phyloP scores from a whole-genome alignment of 2,888 invertebrate species.

The Hypomecis punctinalis region DNA sequence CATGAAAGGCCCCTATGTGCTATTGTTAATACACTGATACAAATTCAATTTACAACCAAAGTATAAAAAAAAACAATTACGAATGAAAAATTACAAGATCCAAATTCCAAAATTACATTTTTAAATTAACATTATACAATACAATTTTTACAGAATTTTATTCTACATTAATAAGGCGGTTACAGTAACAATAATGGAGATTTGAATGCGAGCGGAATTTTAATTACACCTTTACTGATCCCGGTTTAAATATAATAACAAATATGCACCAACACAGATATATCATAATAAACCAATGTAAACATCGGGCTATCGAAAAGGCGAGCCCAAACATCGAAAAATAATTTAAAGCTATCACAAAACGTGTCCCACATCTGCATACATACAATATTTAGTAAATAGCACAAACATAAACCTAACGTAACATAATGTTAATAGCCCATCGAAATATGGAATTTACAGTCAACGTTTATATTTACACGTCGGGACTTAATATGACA shows the following conservation, averaged over 20 bases:
- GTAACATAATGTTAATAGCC: slow-evolving; percentile 48
- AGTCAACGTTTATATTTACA: slow-evolving; percentile 60
- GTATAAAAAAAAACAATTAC: slow-evolving; percentile 32
- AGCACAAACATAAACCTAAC: slow-evolving; percentile 45
- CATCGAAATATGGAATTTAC: slow-evolving; percentile 56
- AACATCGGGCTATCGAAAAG: slow-evolving; percentile 58
- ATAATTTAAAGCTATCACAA: slow-evolving; percentile 82
- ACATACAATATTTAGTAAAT: slow-evolving; percentile 46
- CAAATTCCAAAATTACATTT: slow-evolving; percentile 31
- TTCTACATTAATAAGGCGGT: slow-evolving; percentile 68
- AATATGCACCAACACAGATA: slow-evolving; percentile 73
- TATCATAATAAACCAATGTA: slow-evolving; percentile 62
- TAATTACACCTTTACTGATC: slow-evolving; percentile 38
- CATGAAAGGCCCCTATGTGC: slow-evolving; percentile 74
- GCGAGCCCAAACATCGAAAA: slow-evolving; percentile 67
- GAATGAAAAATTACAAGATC: slow-evolving; percentile 43
- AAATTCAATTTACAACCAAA: slow-evolving; percentile 45
- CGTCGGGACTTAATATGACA: slow-evolving; percentile 65
- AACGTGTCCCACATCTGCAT: slow-evolving; percentile 57
- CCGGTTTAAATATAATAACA: slow-evolving; percentile 53
- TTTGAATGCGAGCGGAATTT: slow-evolving; percentile 22
- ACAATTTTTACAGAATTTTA: slow-evolving; percentile 48
- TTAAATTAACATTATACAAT: no score
- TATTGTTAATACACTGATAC: slow-evolving; percentile 51
- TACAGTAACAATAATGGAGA: slow-evolving; percentile 17